These are phyloP conservation scores for Glyptemys insculpta DNA, from an alignment of 2,797 vertebrate species.

Conservation along the genomic window DNA sequence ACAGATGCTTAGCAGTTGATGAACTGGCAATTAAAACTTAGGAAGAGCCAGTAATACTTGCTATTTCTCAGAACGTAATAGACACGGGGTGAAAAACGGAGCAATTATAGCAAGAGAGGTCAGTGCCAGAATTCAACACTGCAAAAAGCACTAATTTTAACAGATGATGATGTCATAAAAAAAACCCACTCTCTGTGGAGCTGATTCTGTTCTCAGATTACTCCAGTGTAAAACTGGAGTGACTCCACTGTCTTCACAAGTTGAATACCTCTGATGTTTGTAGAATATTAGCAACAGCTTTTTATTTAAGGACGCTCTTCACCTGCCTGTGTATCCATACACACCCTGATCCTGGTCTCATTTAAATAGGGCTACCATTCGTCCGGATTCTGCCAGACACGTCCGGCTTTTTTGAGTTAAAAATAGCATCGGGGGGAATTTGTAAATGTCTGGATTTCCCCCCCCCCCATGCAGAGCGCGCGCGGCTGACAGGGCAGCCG, in stretches of 20 bases:
- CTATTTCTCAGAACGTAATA: slow-evolving; percentile 18
- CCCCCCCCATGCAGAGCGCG: too few relatives aligned
- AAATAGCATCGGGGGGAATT: too few relatives aligned
- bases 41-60: slow-evolving; percentile 15
- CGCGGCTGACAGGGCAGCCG: too few relatives aligned
- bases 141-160: not conserved
- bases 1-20: slow-evolving; percentile 7
- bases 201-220: not conserved
- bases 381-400: too few relatives aligned
- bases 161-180: not conserved
- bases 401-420: too few relatives aligned
- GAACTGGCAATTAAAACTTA: slow-evolving; percentile 21
- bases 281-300: not conserved
- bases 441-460: too few relatives aligned
- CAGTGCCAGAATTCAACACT: not conserved
- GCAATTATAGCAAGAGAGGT: not conserved
- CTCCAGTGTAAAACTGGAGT: not conserved
- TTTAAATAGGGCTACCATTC: too few relatives aligned
- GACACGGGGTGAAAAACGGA: not conserved
- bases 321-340: not conserved
- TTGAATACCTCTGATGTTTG: slow-evolving; percentile 43
- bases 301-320: not conserved
- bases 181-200: not conserved
- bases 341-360: not conserved
- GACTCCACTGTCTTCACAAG: not conserved